Conservation (phyloP, 2,888 invertebrate genomes). For the Buathra laborator region DNA sequence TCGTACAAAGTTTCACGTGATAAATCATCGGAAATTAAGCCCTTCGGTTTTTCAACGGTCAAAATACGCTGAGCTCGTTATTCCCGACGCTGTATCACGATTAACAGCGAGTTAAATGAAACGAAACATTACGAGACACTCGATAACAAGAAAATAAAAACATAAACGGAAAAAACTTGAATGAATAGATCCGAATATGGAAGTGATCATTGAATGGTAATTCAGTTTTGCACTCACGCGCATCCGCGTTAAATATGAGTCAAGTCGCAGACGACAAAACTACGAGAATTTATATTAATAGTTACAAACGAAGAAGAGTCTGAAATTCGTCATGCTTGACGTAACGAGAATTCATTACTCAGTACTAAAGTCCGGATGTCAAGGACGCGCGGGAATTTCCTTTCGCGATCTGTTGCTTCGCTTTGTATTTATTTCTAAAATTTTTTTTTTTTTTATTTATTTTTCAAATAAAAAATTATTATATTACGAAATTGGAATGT, state of each 20-base stretch:
- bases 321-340: not conserved
- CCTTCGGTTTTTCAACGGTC: too few relatives aligned
- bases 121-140: slow-evolving; percentile 8
- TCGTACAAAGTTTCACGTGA: too few relatives aligned
- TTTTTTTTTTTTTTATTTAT: not conserved
- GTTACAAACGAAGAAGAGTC: not conserved
- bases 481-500: too few relatives aligned
- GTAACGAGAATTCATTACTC: slow-evolving; percentile 1
- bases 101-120: not conserved
- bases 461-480: not conserved
- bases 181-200: slow-evolving; percentile 11
- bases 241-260: not conserved
- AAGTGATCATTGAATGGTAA: slow-evolving; percentile 37
- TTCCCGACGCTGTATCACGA: not conserved
- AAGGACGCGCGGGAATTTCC: slow-evolving; percentile 11
- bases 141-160: not conserved
- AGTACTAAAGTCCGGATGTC: slow-evolving; percentile 7
- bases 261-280: not conserved
- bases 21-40: too few relatives aligned
- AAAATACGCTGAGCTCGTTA: not conserved
- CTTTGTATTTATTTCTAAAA: not conserved
- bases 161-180: not conserved
- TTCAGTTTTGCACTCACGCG: not conserved
- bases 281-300: not conserved
- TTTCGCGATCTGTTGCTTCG: not conserved